Conservation (phyloP, 1,140 invertebrate genomes). For the Trichomalopsis sarcophagae region DNA sequence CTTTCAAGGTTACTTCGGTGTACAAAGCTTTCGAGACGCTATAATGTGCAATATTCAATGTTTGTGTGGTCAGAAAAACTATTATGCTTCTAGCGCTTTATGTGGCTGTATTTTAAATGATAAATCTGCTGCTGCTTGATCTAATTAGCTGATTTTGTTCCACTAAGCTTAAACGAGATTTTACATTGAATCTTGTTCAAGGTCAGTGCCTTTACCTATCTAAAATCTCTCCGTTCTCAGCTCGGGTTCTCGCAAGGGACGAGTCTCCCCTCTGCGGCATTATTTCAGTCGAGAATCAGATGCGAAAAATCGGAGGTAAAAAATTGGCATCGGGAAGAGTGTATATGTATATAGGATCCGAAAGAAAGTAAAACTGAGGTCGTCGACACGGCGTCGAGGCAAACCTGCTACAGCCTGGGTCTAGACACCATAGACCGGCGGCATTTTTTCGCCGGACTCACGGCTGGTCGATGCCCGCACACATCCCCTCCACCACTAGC, state of each 20-base stretch:
- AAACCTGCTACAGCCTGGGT: constrained; percentile 12
- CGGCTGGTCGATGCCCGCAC: background rate
- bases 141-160: no score
- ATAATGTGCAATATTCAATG: background rate
- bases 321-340: background rate
- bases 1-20: background rate
- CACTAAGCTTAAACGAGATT: no score
- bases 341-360: background rate
- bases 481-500: background rate
- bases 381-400: constrained; percentile 24
- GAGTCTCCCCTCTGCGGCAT: background rate
- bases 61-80: no score
- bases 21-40: background rate
- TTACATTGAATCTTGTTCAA: constrained; percentile 3
- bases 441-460: background rate
- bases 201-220: constrained; percentile 14
- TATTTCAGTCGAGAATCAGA: background rate
- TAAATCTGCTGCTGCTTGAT: no score
- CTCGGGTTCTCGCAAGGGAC: background rate
- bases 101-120: no score
- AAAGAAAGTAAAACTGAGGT: constrained; percentile 13
- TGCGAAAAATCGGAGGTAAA: background rate
- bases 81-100: no score
- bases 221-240: background rate
- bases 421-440: background rate